Conservation (phyloP, 2,113 vertebrate species). For the Urocynchramus pylzowi region DNA sequence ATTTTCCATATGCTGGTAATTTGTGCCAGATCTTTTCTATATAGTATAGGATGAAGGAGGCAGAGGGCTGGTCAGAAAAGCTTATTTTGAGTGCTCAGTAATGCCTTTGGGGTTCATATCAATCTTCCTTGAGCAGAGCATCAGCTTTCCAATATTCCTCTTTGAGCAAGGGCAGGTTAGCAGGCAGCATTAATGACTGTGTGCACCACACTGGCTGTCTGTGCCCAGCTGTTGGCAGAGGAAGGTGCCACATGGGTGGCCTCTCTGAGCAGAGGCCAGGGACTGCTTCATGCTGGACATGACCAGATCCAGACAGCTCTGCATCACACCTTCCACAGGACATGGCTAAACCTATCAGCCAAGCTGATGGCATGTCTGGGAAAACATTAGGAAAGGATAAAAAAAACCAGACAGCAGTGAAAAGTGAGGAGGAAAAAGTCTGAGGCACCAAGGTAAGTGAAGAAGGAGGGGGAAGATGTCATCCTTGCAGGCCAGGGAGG, state of each 20-base stretch:
- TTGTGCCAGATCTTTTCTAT: not conserved
- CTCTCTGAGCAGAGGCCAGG: not conserved
- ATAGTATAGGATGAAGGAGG: not conserved
- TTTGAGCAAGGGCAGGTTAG: not conserved
- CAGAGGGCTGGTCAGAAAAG: not conserved
- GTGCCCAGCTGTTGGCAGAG: not conserved
- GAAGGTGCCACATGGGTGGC: not conserved
- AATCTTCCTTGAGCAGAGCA: not conserved
- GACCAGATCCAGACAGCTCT: not conserved
- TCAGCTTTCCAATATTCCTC: not conserved
- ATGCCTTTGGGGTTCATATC: not conserved
- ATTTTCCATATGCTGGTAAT: not conserved
- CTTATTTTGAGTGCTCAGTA: not conserved
- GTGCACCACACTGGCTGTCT: accelerated
- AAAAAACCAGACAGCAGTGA: not conserved
- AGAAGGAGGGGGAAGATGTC: not conserved
- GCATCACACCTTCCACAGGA: not conserved
- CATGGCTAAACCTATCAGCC: not conserved
- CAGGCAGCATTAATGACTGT: not conserved
- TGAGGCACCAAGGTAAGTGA: not conserved
- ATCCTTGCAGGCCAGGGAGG: not conserved
- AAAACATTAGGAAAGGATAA: not conserved
- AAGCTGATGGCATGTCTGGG: accelerated
- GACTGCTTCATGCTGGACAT: not conserved
- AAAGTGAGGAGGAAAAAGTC: not conserved